Evolutionary conservation across 2,888 invertebrate species (phyloP), one percentile per base, ranked within the genome.

Genomic region (Microctonus brassicae): DNA sequence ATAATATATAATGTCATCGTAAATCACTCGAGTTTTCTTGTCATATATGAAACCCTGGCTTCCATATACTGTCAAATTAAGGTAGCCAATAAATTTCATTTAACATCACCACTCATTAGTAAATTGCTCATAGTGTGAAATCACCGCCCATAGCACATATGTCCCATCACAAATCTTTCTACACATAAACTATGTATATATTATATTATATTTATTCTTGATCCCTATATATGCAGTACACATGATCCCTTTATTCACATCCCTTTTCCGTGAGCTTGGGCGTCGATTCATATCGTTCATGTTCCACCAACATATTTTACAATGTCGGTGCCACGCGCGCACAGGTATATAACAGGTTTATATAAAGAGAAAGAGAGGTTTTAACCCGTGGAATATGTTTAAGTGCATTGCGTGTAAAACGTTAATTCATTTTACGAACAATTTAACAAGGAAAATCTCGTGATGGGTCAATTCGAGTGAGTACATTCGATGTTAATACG

Each of bases 381-480:
- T 73, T 74, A 72, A 72, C n/a, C 57, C 58, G 72, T 73, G 79
- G 81, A 84, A 84, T 82, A 84, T 85, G 82, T 83, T 83, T 76
- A 83, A 82, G 82, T 81, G 82, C 81, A 81, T 85, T 81, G 83
- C 85, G 83, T 84, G 86, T 78, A 76, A 73, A 74, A 78, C 79
- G 82, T 84, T 83, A 85, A 85, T 86, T 84, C 82, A 81, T 86
- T 84, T 83, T 78, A 74, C 76, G 82, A 80, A 84, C 84, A 84
- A 84, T 85, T 58, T 84, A 84, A 77, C 74, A 77, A 73, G 73
- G 60, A 75, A 74, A 77, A 47, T 47, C 17, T 77, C 78, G 75
- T 78, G 79, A 82, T 78, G 81, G 75, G 75, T 81, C 80, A 82
- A 81, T 81, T 75, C 69, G 55, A 55, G 24, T 47, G 47, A 47